Evolutionary conservation across 2,797 vertebrate genomes (phyloP), one percentile per base, ranked within the genome.

Genomic region (Triplophysa bombifrons): DNA sequence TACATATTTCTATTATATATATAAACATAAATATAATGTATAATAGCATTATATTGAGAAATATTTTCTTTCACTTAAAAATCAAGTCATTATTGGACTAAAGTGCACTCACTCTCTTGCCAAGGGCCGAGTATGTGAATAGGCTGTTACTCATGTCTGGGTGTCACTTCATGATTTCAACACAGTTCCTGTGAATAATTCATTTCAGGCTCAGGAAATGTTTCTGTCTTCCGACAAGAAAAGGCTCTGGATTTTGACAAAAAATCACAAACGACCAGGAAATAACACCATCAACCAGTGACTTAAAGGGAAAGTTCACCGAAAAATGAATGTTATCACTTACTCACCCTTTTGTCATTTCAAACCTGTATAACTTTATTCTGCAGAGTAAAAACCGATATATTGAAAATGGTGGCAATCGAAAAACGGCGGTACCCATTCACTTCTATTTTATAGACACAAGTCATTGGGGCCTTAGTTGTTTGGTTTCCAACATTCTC

Each of bases 111-210:
- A 53, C 19, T 60, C 61, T 65, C 48, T 55, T 46, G 64, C 16
- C 74, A 60, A 34, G 41, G 7, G 44, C 25, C 60, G 65, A 76
- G 51, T 34, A 17, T 69, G 34, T 38, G 65, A 1, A 50, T 48
- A 41, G 17, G 4, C 7, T 22, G 64, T 68, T 76, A 68, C 65
- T 76, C 38, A 68, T 69, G 44, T 76, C 25, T 68, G 41, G 53
- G 53, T 60, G 65, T 69, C 66, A 69, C 53, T 69, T 30, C 17
- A 68, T 67, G 50, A 46, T 46, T 76, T 76, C 51, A 67, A 56
- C 50, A 75, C 17, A 34, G 25, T 34, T 76, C 55, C 65, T 68
- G 65, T 48, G 17, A 30, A 30, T 34, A 17, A 38, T 38, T 38
- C 34, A 38, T 38, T 38, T 38, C 58, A 61, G 56, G 20, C 22